Evolutionary conservation across 2,113 vertebrate genomes (phyloP), one percentile per base, ranked within the genome.

Genomic region (Phrynocephalus versicolor): DNA sequence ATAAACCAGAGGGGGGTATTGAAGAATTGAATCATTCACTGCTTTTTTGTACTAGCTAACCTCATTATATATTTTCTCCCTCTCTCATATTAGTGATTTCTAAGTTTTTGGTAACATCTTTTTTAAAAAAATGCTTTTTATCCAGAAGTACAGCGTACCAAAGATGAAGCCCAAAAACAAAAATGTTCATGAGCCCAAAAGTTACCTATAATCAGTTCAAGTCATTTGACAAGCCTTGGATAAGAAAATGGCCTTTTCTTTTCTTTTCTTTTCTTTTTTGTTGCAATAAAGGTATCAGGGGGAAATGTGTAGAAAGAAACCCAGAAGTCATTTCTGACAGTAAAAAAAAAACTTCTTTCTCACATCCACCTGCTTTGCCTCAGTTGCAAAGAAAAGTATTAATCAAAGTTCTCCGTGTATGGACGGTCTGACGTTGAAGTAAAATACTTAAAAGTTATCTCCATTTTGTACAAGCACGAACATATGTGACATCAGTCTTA

Each of bases 1-100:
- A 51, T 51, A 51, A 51, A 51, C 45, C 10, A 6, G 45, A 51
- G 45, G 45, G 10, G 5, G 45, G 5, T 51, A 6, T 51, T 51
- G 5, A 51, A 57, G 69, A 41, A 85, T 79, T 19, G 69, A 85
- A 41, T 5, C 13, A 51, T 64, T 75, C 45, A 35, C 2, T 88
- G 37, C 73, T 75, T 92, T 86, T 86, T n/a, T 67, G 87, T 33
- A 91, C 70, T 19, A 80, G 83, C 83, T 90, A 85, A 91, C n/a
- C n/a, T n/a, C n/a, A n/a, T n/a, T n/a, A n/a, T n/a, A n/a, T n/a
- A n/a, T n/a, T 87, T 16, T 37, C 27, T 39, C 15, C 84, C 91
- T 84, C 89, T 37, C 25, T 85, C 64, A 55, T 85, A 72, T 74
- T 87, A 21, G 85, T 84, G 75, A 84, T 92, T 88, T 87, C 14